Evolutionary conservation across 1,140 invertebrate genomes (phyloP), one percentile per base, ranked within the genome.

Genomic region (Aphelinus atriplicis): DNA sequence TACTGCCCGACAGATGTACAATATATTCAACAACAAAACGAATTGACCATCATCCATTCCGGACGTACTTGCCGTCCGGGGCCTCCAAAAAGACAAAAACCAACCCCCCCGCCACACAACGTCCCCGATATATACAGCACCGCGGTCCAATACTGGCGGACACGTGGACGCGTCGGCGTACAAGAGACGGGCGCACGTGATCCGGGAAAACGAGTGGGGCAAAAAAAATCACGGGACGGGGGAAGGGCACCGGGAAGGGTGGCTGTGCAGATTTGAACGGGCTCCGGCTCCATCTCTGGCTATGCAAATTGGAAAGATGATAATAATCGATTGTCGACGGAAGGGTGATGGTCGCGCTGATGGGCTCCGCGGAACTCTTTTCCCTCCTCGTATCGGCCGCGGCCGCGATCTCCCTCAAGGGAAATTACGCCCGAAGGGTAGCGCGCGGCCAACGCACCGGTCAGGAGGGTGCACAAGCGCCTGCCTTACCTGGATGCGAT

Each of bases 271-370:
- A 85, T 86, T 85, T 81, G 83, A 84, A 85, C 82, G 84, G 82
- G 83, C 61, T 51, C n/a, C 2, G 6, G 53, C 51, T 57, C 55
- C 47, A 6, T 60, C 42, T 73, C 53, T 1, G 80, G 83, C 84
- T 83, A 87, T 87, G 87, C 84, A 88, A 88, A 88, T 88, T 88
- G 85, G 86, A 87, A 87, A 87, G 85, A 87, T 26, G 26, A 26
- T 88, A 87, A 88, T 88, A 88, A 88, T 88, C 87, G 87, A 88
- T 88, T 84, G 85, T 84, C 81, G 81, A 43, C 3, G 53, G 6
- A n/a, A 42, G n/a, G 84, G 85, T 84, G 80, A 86, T 83, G 82
- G 84, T 79, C 79, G 81, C 80, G 85, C 81, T 86, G 86, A 88
- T 87, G 84, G 85, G 79, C 81, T 83, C 79, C 78, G 43, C 61